Evolutionary conservation across 2,888 invertebrate species (phyloP).

Genomic region (Nebria salina): DNA sequence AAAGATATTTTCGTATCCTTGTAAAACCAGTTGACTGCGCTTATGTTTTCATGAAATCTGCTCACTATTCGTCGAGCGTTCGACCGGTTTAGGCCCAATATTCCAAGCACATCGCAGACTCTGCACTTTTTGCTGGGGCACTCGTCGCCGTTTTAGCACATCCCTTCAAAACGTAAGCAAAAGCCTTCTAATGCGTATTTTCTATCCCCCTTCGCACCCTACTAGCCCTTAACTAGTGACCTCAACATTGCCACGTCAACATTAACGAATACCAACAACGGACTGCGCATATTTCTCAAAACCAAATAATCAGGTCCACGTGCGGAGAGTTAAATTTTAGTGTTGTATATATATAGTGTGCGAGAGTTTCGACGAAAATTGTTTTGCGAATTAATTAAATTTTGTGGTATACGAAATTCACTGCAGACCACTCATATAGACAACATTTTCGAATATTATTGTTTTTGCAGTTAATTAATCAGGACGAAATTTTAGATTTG

Average conservation of each 20-base stretch:
- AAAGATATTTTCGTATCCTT: too few relatives aligned
- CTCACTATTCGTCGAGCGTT: conserved; percentile 8
- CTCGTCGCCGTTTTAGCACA: conserved; percentile 21
- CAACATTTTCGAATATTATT: not conserved
- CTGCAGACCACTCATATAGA: not conserved
- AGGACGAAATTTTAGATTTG: not conserved
- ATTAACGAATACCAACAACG: conserved; percentile 20
- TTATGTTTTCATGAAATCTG: not conserved
- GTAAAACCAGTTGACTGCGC: not conserved
- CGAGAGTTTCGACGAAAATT: conserved; percentile 8
- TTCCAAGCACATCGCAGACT: conserved; percentile 25
- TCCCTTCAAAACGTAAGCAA: not conserved
- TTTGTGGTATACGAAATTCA: conserved; percentile 8
- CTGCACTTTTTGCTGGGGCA: conserved; percentile 21
- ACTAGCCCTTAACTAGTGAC: not conserved
- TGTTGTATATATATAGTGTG: not conserved
- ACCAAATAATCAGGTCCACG: conserved; percentile 30
- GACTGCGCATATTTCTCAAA: conserved; percentile 19
- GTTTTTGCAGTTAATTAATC: not conserved
- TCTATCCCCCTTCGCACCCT: not conserved
- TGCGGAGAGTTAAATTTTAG: conserved; percentile 17
- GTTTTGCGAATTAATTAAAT: conserved; percentile 26
- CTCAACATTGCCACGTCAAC: not conserved
- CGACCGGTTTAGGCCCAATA: conserved; percentile 13
- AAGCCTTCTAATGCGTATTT: conserved; percentile 11